Evolutionary conservation across 2,888 invertebrate genomes (phyloP).

Genomic region (Xanthorhoe spadicearia): DNA sequence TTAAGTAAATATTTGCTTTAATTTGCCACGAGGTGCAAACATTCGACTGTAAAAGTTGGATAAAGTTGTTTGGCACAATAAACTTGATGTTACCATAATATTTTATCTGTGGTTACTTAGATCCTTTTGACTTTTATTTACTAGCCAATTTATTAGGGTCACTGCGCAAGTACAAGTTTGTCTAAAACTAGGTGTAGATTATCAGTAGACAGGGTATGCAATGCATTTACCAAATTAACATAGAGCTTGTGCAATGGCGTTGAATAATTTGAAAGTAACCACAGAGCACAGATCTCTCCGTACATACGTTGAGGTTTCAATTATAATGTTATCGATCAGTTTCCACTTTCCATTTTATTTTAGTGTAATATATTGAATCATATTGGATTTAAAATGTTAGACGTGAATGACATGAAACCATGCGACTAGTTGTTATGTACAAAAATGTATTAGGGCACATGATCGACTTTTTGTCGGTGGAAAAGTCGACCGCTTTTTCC

Average conservation of each 20-base stretch:
- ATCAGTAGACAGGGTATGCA: neutral
- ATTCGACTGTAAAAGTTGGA: too few species aligned
- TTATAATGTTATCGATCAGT: conserved; percentile 18
- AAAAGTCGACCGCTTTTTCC: too few species aligned
- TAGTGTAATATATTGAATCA: neutral
- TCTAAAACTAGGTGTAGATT: neutral
- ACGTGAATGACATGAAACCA: too few species aligned
- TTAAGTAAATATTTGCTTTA: too few species aligned
- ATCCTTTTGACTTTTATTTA: neutral
- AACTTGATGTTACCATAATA: neutral
- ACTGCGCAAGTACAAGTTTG: neutral
- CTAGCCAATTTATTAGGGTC: neutral
- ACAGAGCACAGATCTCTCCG: conserved; percentile 32
- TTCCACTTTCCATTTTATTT: conserved; percentile 19
- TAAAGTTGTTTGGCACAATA: too few species aligned
- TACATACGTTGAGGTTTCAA: conserved; percentile 28
- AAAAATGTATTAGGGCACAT: too few species aligned
- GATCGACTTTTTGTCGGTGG: too few species aligned
- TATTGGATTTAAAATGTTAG: too few species aligned
- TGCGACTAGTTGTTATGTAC: too few species aligned
- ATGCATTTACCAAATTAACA: conserved; percentile 23
- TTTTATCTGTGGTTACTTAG: too few species aligned
- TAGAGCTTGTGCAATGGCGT: conserved; percentile 35
- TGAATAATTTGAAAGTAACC: conserved; percentile 37
- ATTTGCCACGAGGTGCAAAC: too few species aligned